Conservation (phyloP, 2,888 invertebrate species). For the Mimachlamys varia region DNA sequence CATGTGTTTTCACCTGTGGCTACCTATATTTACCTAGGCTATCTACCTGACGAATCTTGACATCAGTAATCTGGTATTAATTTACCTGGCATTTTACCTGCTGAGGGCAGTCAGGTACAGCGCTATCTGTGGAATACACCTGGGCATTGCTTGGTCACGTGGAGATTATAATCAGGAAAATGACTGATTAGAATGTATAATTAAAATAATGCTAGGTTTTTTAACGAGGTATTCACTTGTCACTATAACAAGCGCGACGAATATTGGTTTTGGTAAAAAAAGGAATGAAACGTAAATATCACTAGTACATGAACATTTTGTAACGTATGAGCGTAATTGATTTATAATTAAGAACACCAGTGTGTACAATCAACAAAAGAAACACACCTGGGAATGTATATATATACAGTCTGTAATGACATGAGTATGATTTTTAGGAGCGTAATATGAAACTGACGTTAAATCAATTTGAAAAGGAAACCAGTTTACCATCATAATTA, state of each 20-base stretch:
- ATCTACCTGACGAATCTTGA: not conserved
- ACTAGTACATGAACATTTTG: not conserved
- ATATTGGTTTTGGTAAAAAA: not conserved
- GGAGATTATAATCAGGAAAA: not conserved
- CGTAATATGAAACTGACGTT: not conserved
- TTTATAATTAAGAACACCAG: too few relatives aligned
- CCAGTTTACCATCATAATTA: not conserved
- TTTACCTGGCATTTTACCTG: slow-evolving; percentile 7
- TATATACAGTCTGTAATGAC: too few relatives aligned
- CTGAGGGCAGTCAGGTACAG: not conserved
- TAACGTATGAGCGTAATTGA: too few relatives aligned
- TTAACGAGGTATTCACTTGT: not conserved
- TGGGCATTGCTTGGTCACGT: not conserved
- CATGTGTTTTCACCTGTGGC: not conserved
- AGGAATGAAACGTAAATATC: not conserved
- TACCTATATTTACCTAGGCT: not conserved
- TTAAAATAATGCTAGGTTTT: not conserved
- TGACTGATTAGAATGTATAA: not conserved
- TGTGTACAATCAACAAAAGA: too few relatives aligned
- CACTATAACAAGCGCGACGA: not conserved
- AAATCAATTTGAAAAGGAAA: not conserved
- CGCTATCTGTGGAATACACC: not conserved
- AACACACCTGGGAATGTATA: too few relatives aligned
- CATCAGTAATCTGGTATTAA: not conserved
- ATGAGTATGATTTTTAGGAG: too few relatives aligned